These are phyloP conservation scores for Coremacera marginata DNA, from an alignment of 2,888 invertebrate genomes.

Conservation along the genomic window DNA sequence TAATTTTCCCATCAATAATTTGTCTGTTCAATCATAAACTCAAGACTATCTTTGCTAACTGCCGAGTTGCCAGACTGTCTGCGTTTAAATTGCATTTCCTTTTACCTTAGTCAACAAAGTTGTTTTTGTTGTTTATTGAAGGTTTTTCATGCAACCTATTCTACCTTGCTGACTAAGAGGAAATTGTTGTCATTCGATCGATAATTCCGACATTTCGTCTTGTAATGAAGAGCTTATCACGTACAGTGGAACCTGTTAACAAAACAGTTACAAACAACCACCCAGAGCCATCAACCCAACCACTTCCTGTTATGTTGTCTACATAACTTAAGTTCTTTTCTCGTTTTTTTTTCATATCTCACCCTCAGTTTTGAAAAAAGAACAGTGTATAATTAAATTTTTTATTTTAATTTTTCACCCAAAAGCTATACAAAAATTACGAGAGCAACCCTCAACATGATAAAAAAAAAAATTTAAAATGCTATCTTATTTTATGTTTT, in stretches of 20 bases:
- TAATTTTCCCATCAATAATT: neutral
- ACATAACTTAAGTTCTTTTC: neutral
- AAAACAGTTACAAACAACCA: neutral
- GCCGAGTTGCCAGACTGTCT: conserved; percentile 8
- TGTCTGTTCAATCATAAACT: neutral
- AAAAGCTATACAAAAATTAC: no score
- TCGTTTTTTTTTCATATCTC: neutral
- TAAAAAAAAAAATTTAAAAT: no score
- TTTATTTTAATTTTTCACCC: neutral
- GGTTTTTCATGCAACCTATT: neutral
- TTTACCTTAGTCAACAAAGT: neutral
- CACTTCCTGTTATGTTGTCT: conserved; percentile 12
- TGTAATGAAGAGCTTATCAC: conserved; percentile 43
- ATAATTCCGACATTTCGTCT: conserved; percentile 26
- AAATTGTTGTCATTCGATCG: conserved; percentile 24
- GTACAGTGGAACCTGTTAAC: conserved; percentile 19
- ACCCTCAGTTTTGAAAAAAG: neutral
- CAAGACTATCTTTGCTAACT: neutral
- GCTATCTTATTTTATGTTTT: no score
- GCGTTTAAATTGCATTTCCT: conserved; percentile 29
- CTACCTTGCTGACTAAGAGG: neutral
- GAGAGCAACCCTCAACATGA: no score
- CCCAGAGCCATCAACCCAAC: neutral
- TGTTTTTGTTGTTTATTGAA: conserved; percentile 1
- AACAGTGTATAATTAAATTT: neutral